Evolutionary conservation across 2,113 vertebrate genomes (phyloP).

Genomic region (Furnarius figulus): DNA sequence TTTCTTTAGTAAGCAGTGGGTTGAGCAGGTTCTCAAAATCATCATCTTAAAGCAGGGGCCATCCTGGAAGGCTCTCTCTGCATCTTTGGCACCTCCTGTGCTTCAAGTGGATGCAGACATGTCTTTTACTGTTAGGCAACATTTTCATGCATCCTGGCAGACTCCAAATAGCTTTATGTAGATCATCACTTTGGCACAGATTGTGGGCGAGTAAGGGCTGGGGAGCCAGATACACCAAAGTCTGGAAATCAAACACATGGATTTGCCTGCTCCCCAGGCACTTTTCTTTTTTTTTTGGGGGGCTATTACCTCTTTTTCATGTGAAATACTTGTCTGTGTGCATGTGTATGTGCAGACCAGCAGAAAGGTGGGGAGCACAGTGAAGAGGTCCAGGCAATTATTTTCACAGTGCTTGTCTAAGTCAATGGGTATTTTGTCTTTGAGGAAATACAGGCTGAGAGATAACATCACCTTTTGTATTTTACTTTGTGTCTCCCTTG

Average conservation of each 20-base stretch:
- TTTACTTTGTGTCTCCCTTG: neutral
- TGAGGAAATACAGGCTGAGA: neutral
- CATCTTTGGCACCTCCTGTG: neutral
- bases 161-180: neutral
- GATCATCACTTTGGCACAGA: neutral
- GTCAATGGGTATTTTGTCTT: neutral
- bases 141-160: neutral
- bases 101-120: neutral
- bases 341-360: neutral
- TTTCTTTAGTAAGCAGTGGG: neutral
- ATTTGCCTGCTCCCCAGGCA: neutral
- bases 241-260: neutral
- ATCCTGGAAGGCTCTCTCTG: neutral
- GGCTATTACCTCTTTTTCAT: neutral
- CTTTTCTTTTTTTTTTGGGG: neutral
- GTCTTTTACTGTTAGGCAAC: neutral
- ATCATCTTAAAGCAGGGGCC: neutral
- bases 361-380: neutral
- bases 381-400: neutral
- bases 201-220: accelerated
- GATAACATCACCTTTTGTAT: neutral
- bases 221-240: neutral
- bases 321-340: neutral
- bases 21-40: neutral
- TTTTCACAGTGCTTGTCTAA: neutral